Evolutionary conservation across 2,113 vertebrate species (phyloP).

Genomic region (Cyprinodon variegatus): DNA sequence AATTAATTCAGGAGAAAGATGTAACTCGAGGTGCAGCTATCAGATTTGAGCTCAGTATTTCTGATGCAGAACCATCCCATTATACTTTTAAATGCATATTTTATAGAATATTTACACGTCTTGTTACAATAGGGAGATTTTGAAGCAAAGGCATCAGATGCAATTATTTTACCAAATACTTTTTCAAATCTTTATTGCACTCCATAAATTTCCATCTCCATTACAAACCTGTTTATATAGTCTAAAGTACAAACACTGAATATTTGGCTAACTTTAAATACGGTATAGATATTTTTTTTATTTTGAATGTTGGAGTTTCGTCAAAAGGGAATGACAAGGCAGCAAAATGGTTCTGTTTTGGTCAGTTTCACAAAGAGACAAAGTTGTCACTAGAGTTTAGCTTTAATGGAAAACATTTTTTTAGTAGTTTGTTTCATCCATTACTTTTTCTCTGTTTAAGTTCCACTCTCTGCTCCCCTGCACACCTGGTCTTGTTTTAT

Average conservation of each 20-base stretch:
- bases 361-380: no score
- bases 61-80: neutral
- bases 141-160: neutral
- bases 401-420: neutral
- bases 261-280: neutral
- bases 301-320: neutral
- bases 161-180: neutral
- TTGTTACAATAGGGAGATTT: neutral
- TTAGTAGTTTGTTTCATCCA: neutral
- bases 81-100: slow-evolving; percentile 5
- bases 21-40: slow-evolving; percentile 11
- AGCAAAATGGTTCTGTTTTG: no score
- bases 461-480: neutral
- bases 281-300: neutral
- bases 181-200: slow-evolving; percentile 1
- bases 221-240: neutral
- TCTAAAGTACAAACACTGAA: neutral
- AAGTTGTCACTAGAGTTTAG: neutral
- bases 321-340: neutral
- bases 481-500: neutral
- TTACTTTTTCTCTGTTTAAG: neutral
- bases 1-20: slow-evolving; percentile 25
- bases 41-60: slow-evolving; percentile 8
- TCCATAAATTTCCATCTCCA: neutral
- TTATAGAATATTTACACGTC: neutral